Base-by-base conservation (phyloP, 2,888 invertebrate species). In the Allygus modestus region DNA sequence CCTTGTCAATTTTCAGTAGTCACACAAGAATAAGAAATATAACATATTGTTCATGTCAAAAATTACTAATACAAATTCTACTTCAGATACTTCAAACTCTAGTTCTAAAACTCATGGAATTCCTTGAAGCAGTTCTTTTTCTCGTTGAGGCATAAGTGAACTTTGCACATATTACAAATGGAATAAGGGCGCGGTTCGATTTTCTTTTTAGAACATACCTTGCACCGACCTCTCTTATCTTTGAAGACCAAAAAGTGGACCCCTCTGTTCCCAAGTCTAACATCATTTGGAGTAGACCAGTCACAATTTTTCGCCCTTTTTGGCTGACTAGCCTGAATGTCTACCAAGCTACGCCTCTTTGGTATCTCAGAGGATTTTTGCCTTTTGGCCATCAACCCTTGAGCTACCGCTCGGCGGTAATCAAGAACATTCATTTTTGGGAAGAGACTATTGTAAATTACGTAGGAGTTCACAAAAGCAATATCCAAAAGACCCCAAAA, bases 401-500 rank as follows among this genome's bases (percentile, higher is more conserved):
- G 84, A 31, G 79, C 37, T 69, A 84, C 65, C 33, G 79, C 51
- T 65, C 65, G 54, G 15, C 75, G 58, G 61, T 58, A 77, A 15
- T 83, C 33, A 41, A 51, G 17, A 0, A 65, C 26, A 65, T 5
- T 65, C 54, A 73, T 37, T 37, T 37, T 37, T 37, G 37, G 37
- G 37, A 7, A 37, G 4, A 37, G 37, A 23, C 43, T 20, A 7
- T 79, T 79, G 28, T 79, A 79, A 46, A 79, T 79, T 37, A 79
- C 28, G 65, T 26, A 79, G 0, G 51, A 79, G 26, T 23, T 79
- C 23, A 79, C 79, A 43, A 43, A 81, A 20, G 71, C 71, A 31
- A 81, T 81, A 71, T 84, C 84, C 7, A 84, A 12, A 17, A 81
- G 51, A 2, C 81, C 81, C 84, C 84, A 84, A 33, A 84, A 84